Percentiles rank a stretch among this genome's conserved stretches.
Evolutionary conservation across 2,797 vertebrate genomes (phyloP).

Genomic region (Poecilia velifera): DNA sequence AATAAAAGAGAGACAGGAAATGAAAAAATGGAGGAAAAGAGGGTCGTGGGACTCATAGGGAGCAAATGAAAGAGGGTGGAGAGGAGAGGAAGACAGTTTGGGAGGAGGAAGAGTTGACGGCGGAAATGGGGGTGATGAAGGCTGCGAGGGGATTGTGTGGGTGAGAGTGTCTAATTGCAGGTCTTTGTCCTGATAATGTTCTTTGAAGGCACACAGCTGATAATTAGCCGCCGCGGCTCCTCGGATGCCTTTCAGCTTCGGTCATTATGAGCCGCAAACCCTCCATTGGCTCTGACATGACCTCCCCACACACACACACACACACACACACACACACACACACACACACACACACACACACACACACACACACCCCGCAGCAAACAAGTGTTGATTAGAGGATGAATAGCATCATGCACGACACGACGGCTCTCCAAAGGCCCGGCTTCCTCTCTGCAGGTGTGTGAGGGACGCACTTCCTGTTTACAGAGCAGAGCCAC

Average conservation of each 20-base stretch:
- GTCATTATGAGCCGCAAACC: slow-evolving; percentile 75
- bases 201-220: slow-evolving; percentile 81
- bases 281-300: slow-evolving; percentile 66
- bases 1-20: slow-evolving; percentile 42
- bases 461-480: slow-evolving; percentile 51
- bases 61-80: slow-evolving; percentile 7
- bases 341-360: slow-evolving; percentile 1
- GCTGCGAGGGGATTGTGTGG: slow-evolving; percentile 38
- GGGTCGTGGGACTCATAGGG: slow-evolving; percentile 36
- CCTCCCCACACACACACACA: slow-evolving; percentile 37
- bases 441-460: slow-evolving; percentile 59
- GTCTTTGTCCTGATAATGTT: slow-evolving; percentile 82
- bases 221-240: slow-evolving; percentile 79
- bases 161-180: slow-evolving; percentile 68
- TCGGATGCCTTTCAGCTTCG: slow-evolving; percentile 72
- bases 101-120: slow-evolving; percentile 38
- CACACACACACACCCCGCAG: slow-evolving; percentile 4
- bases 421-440: slow-evolving; percentile 59
- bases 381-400: slow-evolving; percentile 58
- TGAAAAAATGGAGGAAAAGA: slow-evolving; percentile 33
- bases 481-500: slow-evolving; percentile 61
- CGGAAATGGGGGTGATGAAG: slow-evolving; percentile 57
- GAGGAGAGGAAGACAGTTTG: slow-evolving; percentile 30
- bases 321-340: background rate
- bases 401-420: slow-evolving; percentile 51